Evolutionary conservation across 23 tunicate species (phyloP).

Genomic region (Ascidia mentula): DNA sequence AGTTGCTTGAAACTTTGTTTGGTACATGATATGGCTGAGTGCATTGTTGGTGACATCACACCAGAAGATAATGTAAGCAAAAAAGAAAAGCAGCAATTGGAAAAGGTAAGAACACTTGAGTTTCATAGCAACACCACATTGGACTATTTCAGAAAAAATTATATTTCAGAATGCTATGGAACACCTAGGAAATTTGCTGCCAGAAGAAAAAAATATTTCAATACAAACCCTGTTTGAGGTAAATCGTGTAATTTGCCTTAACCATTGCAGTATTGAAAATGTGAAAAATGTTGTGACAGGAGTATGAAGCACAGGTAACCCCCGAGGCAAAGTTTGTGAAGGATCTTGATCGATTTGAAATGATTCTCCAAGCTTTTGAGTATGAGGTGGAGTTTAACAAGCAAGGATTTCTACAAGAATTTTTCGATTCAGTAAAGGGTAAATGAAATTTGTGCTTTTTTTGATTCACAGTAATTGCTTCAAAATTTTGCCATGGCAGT

Average conservation of each 20-base stretch:
- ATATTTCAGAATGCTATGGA: slow-evolving; percentile 23
- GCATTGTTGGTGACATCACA: slow-evolving; percentile 90
- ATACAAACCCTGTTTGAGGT: slow-evolving; percentile 16
- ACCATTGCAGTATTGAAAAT: background rate
- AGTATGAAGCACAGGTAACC: slow-evolving; percentile 85
- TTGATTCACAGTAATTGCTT: background rate
- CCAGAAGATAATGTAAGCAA: slow-evolving; percentile 72
- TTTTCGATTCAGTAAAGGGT: slow-evolving; percentile 80
- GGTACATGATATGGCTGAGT: slow-evolving; percentile 98
- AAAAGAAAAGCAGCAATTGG: slow-evolving; percentile 64
- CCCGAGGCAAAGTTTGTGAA: slow-evolving; percentile 80
- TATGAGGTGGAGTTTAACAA: slow-evolving; percentile 58
- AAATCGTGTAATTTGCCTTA: background rate
- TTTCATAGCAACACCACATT: background rate
- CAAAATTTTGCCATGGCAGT: background rate
- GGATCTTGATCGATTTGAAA: slow-evolving; percentile 90
- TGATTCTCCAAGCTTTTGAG: slow-evolving; percentile 81
- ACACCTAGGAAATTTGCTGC: slow-evolving; percentile 15
- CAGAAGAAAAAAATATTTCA: background rate
- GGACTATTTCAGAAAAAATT: background rate
- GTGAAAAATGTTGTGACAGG: slow-evolving; percentile 17
- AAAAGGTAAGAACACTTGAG: slow-evolving; percentile 25
- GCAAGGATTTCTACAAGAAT: slow-evolving; percentile 74
- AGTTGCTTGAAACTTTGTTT: slow-evolving; percentile 79
- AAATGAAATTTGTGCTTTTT: background rate